Percentiles rank a stretch among this genome's conserved stretches.
Conservation (phyloP, 2,113 vertebrate species). For the Petromus typicus region DNA sequence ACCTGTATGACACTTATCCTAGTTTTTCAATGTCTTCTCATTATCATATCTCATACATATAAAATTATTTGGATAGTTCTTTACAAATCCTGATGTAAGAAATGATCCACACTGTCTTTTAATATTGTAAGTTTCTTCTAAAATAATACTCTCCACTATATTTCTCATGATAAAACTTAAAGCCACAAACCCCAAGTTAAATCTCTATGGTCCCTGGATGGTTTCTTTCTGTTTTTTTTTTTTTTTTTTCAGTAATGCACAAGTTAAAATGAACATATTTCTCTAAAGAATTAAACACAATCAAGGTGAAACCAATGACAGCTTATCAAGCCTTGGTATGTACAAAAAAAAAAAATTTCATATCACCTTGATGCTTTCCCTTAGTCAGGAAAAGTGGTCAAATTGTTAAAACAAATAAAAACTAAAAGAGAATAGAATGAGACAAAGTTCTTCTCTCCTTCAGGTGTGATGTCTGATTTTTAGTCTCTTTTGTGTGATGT, state of each 20-base stretch:
- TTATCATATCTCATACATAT: not conserved
- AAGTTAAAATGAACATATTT: not conserved
- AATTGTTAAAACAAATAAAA: not conserved
- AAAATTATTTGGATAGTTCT: not conserved
- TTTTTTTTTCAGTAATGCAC: not conserved
- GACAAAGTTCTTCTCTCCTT: not conserved
- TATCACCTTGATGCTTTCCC: not conserved
- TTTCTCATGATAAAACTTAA: not conserved
- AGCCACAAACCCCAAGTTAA: not conserved
- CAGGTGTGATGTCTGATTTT: not conserved
- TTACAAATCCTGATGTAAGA: conserved; percentile 29
- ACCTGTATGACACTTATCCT: not conserved
- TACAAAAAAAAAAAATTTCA: not conserved
- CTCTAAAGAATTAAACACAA: conserved; percentile 21
- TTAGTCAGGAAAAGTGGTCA: not conserved
- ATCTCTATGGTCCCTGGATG: not conserved
- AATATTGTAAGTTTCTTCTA: not conserved
- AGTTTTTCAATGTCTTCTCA: not conserved
- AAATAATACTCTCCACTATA: not conserved
- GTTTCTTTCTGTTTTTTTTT: not conserved
- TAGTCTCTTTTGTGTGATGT: not conserved
- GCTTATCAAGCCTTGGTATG: not conserved
- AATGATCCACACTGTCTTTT: not conserved
- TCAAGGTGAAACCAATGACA: not conserved
- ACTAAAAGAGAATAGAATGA: not conserved